Evolutionary conservation across 2,797 vertebrate species (phyloP), one percentile per base, ranked within the genome.

Genomic region (Sebastes iracundus): DNA sequence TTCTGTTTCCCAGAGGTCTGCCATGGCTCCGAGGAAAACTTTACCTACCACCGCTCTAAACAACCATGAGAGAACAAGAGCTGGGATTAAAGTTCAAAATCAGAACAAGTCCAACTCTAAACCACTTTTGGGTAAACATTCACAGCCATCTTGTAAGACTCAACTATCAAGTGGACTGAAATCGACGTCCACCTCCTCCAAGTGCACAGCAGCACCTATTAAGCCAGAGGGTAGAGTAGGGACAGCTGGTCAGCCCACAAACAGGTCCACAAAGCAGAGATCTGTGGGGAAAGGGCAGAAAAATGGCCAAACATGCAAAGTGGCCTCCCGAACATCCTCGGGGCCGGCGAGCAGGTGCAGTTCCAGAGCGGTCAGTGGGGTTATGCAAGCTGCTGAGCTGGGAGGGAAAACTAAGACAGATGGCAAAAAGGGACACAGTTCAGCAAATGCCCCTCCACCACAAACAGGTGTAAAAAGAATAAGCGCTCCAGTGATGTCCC

Each of bases 381-480:
- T 30, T 7, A 13, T 6, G 5, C 58, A 0, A 4, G n/a, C 33
- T 13, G 59, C 28, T 4, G 71, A 80, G 22, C 72, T 3, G 0
- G 69, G 49, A 52, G 65, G 30, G 42, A 85, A 79, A 77, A 69
- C 5, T 32, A 75, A 75, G 9, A 55, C 60, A 2, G 58, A 13
- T 46, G 56, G 5, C 33, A 82, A 60, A 18, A 80, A 38, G 32
- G 64, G 33, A 13, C 4, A 13, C 2, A 0, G 3, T n/a, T 72
- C 81, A 33, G 6, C 58, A 11, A 81, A 73, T 25, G 23, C 52
- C 18, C 25, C 14, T 8, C 53, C 8, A 4, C 16, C 18, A 6
- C 65, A 27, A 33, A n/a, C 20, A 1, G 20, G 2, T 25, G 4
- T 7, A 3, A 87, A 78, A 46, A 56, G 52, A 72, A 22, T 55